These are phyloP conservation scores for Paratrypauchen microcephalus DNA, from an alignment of 2,797 vertebrate genomes.

Conservation along the genomic window DNA sequence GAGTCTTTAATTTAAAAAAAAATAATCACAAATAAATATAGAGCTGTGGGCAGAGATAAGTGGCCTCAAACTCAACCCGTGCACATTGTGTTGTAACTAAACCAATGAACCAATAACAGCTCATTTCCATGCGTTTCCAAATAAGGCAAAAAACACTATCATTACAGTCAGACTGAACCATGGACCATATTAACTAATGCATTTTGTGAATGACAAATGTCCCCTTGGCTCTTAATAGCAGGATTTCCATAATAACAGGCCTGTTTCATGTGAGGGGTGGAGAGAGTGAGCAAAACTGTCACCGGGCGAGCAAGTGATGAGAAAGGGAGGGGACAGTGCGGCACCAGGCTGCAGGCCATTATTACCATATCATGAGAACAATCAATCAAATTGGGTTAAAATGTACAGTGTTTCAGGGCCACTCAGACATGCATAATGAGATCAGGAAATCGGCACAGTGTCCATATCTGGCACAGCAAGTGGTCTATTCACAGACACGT, in stretches of 20 bases:
- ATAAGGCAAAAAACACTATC: slow-evolving; percentile 25
- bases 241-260: slow-evolving; percentile 45
- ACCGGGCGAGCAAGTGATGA: slow-evolving; percentile 43
- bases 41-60: too few relatives aligned
- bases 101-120: neutral
- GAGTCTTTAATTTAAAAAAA: too few relatives aligned
- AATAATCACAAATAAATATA: too few relatives aligned
- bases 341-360: slow-evolving; percentile 42
- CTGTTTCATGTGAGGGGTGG: slow-evolving; percentile 31
- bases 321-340: slow-evolving; percentile 35
- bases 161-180: slow-evolving; percentile 10
- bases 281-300: slow-evolving; percentile 38
- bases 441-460: slow-evolving; percentile 32
- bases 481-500: slow-evolving; percentile 7
- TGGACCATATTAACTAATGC: slow-evolving; percentile 38
- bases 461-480: slow-evolving; percentile 22
- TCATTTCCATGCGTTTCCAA: slow-evolving; percentile 26
- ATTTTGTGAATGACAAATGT: slow-evolving; percentile 26
- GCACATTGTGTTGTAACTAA: neutral
- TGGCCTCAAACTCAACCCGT: too few relatives aligned
- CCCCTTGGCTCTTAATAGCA: slow-evolving; percentile 25
- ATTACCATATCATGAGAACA: slow-evolving; percentile 63
- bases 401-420: slow-evolving; percentile 52
- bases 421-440: slow-evolving; percentile 45
- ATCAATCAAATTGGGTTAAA: slow-evolving; percentile 62